Evolutionary conservation across 2,888 invertebrate species (phyloP).

Genomic region (Matsumyia berberina): DNA sequence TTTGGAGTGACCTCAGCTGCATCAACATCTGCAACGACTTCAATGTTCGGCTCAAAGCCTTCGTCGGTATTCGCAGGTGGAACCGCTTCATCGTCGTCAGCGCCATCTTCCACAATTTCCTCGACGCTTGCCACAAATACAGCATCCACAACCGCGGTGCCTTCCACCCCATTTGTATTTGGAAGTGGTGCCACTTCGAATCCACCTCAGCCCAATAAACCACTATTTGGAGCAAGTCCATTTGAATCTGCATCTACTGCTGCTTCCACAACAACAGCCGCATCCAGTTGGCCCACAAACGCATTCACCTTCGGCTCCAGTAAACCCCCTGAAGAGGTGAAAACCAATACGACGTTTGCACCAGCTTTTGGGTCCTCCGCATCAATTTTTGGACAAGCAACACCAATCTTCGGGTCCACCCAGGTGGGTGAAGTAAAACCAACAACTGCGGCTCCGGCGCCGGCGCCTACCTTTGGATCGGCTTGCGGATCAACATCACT

Average conservation of each 20-base stretch:
- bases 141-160: conserved; percentile 25
- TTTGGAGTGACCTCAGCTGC: conserved; percentile 51
- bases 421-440: conserved; percentile 73
- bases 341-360: conserved; percentile 56
- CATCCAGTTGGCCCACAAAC: conserved; percentile 73
- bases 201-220: conserved; percentile 50
- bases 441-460: conserved; percentile 68
- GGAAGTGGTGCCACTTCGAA: conserved; percentile 45
- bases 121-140: conserved; percentile 52
- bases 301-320: conserved; percentile 74
- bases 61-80: conserved; percentile 55
- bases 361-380: conserved; percentile 67
- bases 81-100: conserved; percentile 35
- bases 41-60: conserved; percentile 70
- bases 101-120: conserved; percentile 49
- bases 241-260: conserved; percentile 66
- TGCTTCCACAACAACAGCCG: conserved; percentile 74
- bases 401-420: conserved; percentile 77
- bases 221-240: conserved; percentile 47
- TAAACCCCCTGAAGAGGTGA: conserved; percentile 62
- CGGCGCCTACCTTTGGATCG: conserved; percentile 75
- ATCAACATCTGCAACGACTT: conserved; percentile 51
- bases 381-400: conserved; percentile 75
- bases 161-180: conserved; percentile 60
- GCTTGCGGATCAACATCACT: conserved; percentile 72